Evolutionary conservation across 2,888 invertebrate species (phyloP), one percentile per base, ranked within the genome.

Genomic region (Tinea trinotella): DNA sequence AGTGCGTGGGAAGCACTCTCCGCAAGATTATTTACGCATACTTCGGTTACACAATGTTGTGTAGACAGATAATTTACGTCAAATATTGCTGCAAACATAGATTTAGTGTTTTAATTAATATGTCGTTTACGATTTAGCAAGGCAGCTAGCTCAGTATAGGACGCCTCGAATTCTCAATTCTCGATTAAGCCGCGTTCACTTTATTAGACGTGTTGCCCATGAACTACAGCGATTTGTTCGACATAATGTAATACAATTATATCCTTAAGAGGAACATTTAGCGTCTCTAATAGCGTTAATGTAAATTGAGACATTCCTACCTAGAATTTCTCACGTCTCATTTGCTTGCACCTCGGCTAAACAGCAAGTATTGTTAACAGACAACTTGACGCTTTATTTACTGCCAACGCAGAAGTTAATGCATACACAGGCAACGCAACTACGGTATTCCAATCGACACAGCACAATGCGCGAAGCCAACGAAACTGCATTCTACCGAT

Each of bases 11-110:
- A 84, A 84, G 57, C 49, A 52, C 74, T 64, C 62, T 67, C 64
- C 63, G 60, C 64, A 67, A 67, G 68, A 71, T 65, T 62, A 64
- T 72, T 68, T 71, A 71, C 76, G 78, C 78, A 81, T 74, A 74
- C 81, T 84, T 76, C 68, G 66, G 74, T 82, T 82, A 79, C 83
- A 81, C 78, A 80, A 82, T 77, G 76, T 74, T 68, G 66, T 64
- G 69, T 74, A 75, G 74, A 75, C 73, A 72, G 70, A 46, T 46
- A 46, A 46, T 19, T 46, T 46, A 46, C 46, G 17, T 9, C 19
- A 19, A 46, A 46, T 46, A 19, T 19, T 46, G 46, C 46, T 19
- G 46, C 46, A 19, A 46, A 46, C 4, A 19, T 19, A 46, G 40
- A 40, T 40, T 40, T 40, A 46, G 10, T 19, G 46, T 46, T 19